Base-by-base conservation (phyloP, 92 coral and sea anemone species). In the Pocillopora grandis region DNA sequence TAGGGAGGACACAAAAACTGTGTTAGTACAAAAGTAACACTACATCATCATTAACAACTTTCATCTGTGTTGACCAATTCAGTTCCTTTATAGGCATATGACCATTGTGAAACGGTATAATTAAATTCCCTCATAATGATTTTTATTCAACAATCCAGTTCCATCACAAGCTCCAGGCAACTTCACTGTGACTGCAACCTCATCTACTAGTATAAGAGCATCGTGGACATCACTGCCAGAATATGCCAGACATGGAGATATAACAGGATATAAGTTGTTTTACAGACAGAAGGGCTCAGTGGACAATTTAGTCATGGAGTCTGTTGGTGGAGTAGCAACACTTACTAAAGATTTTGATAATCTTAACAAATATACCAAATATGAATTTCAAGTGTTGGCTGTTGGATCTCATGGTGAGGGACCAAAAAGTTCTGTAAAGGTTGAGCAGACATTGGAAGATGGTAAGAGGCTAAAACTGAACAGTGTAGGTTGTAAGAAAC, bases 311-410 rank as follows among this genome's bases (percentile, higher is more conserved):
- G 21, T n/a, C 20, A 36, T 13, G 20, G 1, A 3, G 11, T 0
- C 9, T 13, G 16, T 36, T 36, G 1, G 1, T 13, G 56, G 20
- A 12, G 74, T 0, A 0, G 6, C 11, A 36, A 69, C 21, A 13
- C 10, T 13, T 0, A 33, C 23, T 33, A 69, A 36, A 69, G 20
- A 36, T 69, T 52, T 69, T 8, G 0, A 10, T 35, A 52, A 23
- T 3, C 74, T 69, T 33, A n/a, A 23, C 0, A 69, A 69, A 9
- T 69, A 69, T 52, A 69, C 74, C 10, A 52, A 69, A 36, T 69
- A 69, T 36, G 74, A 69, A 69, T 75, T 75, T 18, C 60, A 77
- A 72, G 89, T 86, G 23, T 78, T 35, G 57, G 89, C 90, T 1
- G 19, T 66, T 17, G 72, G 8, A 3, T 42, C 81, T 62, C 27